Conservation (phyloP, 92 coral and sea anemone species). For the Heliopora coerulea region DNA sequence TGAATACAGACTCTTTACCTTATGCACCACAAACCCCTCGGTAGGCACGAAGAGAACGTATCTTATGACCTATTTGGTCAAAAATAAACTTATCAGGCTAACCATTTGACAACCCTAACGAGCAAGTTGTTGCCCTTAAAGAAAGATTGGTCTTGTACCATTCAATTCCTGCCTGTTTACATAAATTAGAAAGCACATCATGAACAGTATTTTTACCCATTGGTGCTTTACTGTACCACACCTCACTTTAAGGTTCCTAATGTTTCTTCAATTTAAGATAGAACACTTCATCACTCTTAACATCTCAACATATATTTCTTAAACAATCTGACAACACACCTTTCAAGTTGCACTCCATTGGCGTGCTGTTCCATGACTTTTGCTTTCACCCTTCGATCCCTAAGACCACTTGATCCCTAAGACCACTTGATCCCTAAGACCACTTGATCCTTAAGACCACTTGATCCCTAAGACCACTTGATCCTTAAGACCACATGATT, state of each 20-base stretch:
- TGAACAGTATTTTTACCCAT: too few relatives aligned
- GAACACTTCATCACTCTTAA: neutral
- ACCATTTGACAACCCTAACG: conserved; percentile 26
- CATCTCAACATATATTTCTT: conserved; percentile 10
- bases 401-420: too few relatives aligned
- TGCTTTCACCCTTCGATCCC: conserved; percentile 23
- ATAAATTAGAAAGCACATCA: conserved; percentile 4
- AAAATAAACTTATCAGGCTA: conserved; percentile 44
- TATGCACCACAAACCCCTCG: conserved; percentile 22
- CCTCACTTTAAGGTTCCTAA: neutral
- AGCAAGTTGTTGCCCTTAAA: conserved; percentile 2
- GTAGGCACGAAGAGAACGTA: conserved; percentile 2
- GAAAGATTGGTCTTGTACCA: neutral
- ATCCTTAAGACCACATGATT: too few relatives aligned
- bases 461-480: too few relatives aligned
- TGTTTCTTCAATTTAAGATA: neutral
- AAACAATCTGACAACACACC: conserved; percentile 30
- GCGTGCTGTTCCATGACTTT: conserved; percentile 42
- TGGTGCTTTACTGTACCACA: too few relatives aligned
- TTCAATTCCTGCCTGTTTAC: conserved; percentile 14
- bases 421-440: too few relatives aligned
- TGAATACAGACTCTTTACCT: conserved; percentile 33
- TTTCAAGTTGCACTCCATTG: conserved; percentile 26
- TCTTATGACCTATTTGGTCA: conserved; percentile 43
- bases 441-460: conserved; percentile 40